Evolutionary conservation across 1,140 invertebrate species (phyloP).

Genomic region (Solen grandis): DNA sequence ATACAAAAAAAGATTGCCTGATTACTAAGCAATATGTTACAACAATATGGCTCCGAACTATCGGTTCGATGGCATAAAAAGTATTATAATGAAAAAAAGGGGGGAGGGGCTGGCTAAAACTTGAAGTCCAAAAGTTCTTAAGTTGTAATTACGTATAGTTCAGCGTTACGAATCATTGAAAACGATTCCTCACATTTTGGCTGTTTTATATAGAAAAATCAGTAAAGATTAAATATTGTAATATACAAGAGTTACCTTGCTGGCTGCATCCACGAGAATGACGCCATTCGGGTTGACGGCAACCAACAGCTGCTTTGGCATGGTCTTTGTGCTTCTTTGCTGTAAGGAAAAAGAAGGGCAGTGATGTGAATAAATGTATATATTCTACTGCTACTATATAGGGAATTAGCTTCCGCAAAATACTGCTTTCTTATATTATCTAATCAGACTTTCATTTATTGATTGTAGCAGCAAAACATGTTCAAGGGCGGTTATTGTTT

Average conservation of each 20-base stretch:
- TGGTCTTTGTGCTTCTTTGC: constrained; percentile 70
- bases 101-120: background rate
- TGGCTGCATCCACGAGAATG: constrained; percentile 64
- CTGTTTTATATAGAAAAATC: no score
- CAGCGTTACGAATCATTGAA: no score
- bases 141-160: no score
- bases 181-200: no score
- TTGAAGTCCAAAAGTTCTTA: background rate
- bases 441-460: background rate
- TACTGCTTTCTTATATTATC: no score
- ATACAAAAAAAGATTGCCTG: background rate
- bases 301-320: constrained; percentile 70
- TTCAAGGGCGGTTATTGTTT: background rate
- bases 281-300: constrained; percentile 73
- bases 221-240: no score
- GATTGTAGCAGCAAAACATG: background rate
- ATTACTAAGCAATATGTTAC: background rate
- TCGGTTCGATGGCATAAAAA: background rate
- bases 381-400: no score
- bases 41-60: background rate
- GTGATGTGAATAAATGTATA: no score
- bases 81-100: background rate
- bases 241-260: no score
- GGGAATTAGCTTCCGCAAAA: no score
- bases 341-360: constrained; percentile 64